phyloP scores from a whole-genome alignment of 2,888 invertebrate species.

The Hirudinaria manillensis region DNA sequence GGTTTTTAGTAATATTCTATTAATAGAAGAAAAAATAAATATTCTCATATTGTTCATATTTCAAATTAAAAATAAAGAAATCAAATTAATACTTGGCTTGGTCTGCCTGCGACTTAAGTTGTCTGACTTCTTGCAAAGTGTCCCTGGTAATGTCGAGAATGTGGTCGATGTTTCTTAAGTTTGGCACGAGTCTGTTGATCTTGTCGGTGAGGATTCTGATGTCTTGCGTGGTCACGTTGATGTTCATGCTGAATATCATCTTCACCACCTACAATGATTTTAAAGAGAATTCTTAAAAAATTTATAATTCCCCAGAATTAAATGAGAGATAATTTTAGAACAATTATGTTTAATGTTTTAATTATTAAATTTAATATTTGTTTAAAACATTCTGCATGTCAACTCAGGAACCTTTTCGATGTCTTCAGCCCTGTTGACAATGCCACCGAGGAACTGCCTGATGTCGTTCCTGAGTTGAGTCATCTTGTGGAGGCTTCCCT shows the following conservation, averaged over 20 bases:
- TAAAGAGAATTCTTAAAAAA: background rate
- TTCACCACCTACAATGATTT: slow-evolving; percentile 43
- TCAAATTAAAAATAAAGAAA: too few species aligned
- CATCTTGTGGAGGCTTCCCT: background rate
- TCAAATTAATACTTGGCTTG: slow-evolving; percentile 64
- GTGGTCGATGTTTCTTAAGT: slow-evolving; percentile 81
- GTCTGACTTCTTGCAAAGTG: slow-evolving; percentile 71
- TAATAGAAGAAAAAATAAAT: background rate
- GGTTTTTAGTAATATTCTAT: background rate
- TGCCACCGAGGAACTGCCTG: slow-evolving; percentile 2
- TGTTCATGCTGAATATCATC: slow-evolving; percentile 69
- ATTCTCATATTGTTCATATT: too few species aligned
- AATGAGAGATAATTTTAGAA: too few species aligned
- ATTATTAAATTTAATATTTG: too few species aligned
- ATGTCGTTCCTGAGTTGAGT: background rate
- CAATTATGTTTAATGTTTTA: too few species aligned
- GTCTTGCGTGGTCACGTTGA: slow-evolving; percentile 73
- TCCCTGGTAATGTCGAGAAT: slow-evolving; percentile 82
- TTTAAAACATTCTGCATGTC: too few species aligned
- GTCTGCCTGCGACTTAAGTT: slow-evolving; percentile 68
- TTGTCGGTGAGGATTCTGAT: slow-evolving; percentile 48
- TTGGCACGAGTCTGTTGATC: slow-evolving; percentile 77
- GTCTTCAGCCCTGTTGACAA: slow-evolving; percentile 13
- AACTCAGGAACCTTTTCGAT: slow-evolving; percentile 5
- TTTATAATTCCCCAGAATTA: too few species aligned